Percentiles rank a stretch among this genome's conserved stretches.
These are phyloP conservation scores for Eriosoma lanigerum DNA, from an alignment of 1,140 invertebrate species.

Conservation along the genomic window DNA sequence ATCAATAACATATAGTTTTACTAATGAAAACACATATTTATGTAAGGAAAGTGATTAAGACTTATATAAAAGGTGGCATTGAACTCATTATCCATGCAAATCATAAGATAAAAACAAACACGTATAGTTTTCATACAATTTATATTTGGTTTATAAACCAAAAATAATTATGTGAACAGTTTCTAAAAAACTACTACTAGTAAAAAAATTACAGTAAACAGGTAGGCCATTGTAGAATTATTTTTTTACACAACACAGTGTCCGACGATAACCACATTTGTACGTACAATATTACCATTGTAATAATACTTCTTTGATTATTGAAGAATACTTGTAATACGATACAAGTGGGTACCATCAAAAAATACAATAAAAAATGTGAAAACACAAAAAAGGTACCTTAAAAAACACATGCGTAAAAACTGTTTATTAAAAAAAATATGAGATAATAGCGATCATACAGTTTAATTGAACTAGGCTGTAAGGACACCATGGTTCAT, in stretches of 20 bases:
- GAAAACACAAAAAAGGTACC: constrained; percentile 41
- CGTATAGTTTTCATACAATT: too few species aligned
- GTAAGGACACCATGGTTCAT: constrained; percentile 79
- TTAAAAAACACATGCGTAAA: constrained; percentile 50
- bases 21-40: neutral
- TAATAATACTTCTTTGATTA: neutral
- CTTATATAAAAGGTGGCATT: neutral
- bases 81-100: neutral
- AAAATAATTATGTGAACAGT: too few species aligned
- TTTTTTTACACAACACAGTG: neutral
- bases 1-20: neutral
- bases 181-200: too few species aligned
- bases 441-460: constrained; percentile 42
- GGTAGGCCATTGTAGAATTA: too few species aligned
- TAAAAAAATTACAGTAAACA: too few species aligned
- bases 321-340: neutral
- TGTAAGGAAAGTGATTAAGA: neutral
- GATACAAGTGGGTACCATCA: neutral
- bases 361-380: constrained; percentile 38
- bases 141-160: too few species aligned
- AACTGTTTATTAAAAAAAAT: constrained; percentile 23
- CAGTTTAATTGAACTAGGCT: constrained; percentile 53
- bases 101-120: too few species aligned
- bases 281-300: neutral
- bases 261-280: neutral